A percentile compares a stretch with the other conserved stretches of the same genome.
Conservation (phyloP, 1,140 invertebrate species). For the Bombus haemorrhoidalis region DNA sequence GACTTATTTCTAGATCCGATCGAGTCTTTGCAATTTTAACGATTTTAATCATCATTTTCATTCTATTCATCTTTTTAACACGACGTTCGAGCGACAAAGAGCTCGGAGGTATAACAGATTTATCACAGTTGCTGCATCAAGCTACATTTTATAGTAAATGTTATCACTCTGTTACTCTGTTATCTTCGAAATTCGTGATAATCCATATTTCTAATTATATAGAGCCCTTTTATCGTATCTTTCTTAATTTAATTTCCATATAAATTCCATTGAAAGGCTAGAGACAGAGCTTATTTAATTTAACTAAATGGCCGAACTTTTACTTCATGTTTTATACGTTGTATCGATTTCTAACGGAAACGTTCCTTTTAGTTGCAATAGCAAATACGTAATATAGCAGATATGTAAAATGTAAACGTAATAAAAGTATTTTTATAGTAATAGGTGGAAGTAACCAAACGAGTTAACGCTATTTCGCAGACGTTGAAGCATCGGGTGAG, state of each 20-base stretch:
- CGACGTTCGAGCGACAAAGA: too few relatives aligned
- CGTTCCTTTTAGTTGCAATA: too few relatives aligned
- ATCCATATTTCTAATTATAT: not conserved
- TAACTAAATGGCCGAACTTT: not conserved
- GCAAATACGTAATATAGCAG: too few relatives aligned
- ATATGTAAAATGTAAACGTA: too few relatives aligned
- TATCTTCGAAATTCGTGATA: not conserved
- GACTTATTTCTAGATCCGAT: not conserved
- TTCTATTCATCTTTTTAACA: too few relatives aligned
- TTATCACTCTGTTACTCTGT: not conserved
- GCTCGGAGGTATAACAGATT: too few relatives aligned
- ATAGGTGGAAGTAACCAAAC: too few relatives aligned
- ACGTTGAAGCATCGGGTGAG: not conserved
- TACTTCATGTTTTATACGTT: accelerated
- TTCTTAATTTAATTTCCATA: not conserved
- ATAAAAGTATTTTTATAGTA: too few relatives aligned
- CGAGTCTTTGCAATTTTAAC: not conserved
- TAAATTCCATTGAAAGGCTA: not conserved
- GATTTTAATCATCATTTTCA: not conserved
- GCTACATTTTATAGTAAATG: too few relatives aligned
- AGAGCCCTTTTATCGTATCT: accelerated
- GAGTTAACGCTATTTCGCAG: too few relatives aligned
- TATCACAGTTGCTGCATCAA: too few relatives aligned
- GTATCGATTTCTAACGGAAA: too few relatives aligned
- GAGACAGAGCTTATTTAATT: not conserved